Conservation (phyloP, 1,140 invertebrate species). For the Bombyx mandarina region DNA sequence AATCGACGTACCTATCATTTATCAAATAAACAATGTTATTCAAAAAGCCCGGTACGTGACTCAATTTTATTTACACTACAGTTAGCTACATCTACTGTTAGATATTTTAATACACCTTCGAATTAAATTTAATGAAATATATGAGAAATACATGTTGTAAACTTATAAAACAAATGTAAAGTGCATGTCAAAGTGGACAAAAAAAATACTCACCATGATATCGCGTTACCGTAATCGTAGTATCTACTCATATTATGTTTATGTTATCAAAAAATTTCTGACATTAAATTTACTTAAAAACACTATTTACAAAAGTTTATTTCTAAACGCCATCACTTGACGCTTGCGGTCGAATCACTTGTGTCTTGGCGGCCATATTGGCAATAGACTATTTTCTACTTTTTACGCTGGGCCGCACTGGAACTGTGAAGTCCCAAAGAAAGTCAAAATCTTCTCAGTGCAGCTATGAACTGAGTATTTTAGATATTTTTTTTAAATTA, state of each 20-base stretch:
- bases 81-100: not conserved
- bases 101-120: conserved; percentile 1
- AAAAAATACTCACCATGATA: conserved; percentile 65
- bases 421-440: too few relatives aligned
- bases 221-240: conserved; percentile 69
- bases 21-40: too few relatives aligned
- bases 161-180: conserved; percentile 1
- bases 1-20: too few relatives aligned
- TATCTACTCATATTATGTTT: conserved; percentile 69
- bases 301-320: conserved; percentile 54
- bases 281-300: conserved; percentile 36
- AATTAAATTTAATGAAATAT: conserved; percentile 1
- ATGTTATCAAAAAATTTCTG: conserved; percentile 41
- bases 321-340: conserved; percentile 60
- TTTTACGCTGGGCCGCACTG: too few relatives aligned
- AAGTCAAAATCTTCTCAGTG: too few relatives aligned
- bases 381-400: conserved; percentile 45
- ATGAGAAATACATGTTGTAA: conserved; percentile 10
- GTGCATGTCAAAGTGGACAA: too few relatives aligned
- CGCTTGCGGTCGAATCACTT: conserved; percentile 36
- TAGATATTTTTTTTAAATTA: too few relatives aligned
- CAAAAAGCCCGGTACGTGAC: too few relatives aligned
- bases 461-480: too few relatives aligned
- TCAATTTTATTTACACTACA: too few relatives aligned
- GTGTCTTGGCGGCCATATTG: conserved; percentile 48